Evolutionary conservation across 2,113 vertebrate species (phyloP), one percentile per base, ranked within the genome.

Genomic region (Micromys minutus): DNA sequence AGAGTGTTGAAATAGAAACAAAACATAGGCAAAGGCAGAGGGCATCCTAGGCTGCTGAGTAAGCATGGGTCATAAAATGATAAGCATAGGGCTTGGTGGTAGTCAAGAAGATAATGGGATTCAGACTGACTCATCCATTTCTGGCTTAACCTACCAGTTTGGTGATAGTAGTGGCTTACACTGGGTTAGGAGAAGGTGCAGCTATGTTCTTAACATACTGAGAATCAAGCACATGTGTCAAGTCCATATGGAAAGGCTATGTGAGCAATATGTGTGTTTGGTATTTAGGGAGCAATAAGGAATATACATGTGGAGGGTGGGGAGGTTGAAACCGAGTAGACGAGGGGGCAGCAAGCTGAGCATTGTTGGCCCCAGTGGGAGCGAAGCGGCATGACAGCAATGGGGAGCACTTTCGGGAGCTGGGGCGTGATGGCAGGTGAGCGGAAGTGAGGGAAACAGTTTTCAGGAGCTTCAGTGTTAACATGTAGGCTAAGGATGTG

Each of bases 221-320:
- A 93, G 65, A 95, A 84, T 84, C 42, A 95, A 77, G 19, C 75
- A 0, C 17, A 57, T 76, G 7, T 90, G 45, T 94, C 52, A 80
- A 85, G 84, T 93, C 57, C 71, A 91, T 65, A 24, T 94, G 45
- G 63, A 91, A 87, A 90, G 93, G 36, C 59, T 47, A 88, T 61
- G 71, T 79, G 42, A 71, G 9, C 57, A 85, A 59, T 76, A 76
- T 69, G 15, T 61, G 67, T 79, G 10, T 72, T 52, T 94, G 71
- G 91, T 45, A 59, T 22, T 69, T 34, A 81, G 52, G 47, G 77
- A 39, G 61, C 74, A 76, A 26, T 72, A 95, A 89, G 67, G 94
- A 95, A 65, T 93, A 47, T 0, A 3, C 0, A 63, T 89, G 77
- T 39, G 79, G 61, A 79, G 57, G 42, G 81, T 71, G 52, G 77